These are phyloP conservation scores for Hartigia nigra DNA, from an alignment of 2,888 invertebrate species.

Conservation along the genomic window DNA sequence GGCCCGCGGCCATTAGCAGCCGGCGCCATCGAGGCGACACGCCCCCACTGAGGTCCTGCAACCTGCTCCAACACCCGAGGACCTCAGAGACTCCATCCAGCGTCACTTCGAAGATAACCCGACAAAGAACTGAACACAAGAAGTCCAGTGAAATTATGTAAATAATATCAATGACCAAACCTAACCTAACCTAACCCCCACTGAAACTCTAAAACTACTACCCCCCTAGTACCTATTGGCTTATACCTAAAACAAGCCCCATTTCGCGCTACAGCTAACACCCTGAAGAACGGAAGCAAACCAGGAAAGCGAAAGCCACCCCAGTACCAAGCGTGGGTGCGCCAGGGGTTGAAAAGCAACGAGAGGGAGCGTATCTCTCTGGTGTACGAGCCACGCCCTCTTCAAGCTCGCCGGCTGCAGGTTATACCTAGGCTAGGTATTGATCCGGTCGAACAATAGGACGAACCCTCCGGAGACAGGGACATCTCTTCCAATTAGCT, in stretches of 20 bases:
- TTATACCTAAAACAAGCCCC: not conserved
- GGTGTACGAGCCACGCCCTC: slow-evolving; percentile 65
- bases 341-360: not conserved
- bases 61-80: slow-evolving; percentile 50
- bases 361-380: slow-evolving; percentile 55
- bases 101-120: not conserved
- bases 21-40: slow-evolving; percentile 67
- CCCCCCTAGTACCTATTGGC: not conserved
- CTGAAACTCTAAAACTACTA: not conserved
- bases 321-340: slow-evolving; percentile 5
- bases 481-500: slow-evolving; percentile 56
- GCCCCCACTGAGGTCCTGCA: slow-evolving; percentile 61
- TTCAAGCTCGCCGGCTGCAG: slow-evolving; percentile 57
- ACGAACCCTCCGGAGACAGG: slow-evolving; percentile 59
- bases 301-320: slow-evolving; percentile 37
- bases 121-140: not conserved
- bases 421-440: slow-evolving; percentile 60
- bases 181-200: not conserved
- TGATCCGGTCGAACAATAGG: slow-evolving; percentile 63
- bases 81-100: not conserved
- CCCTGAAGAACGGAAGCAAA: not conserved
- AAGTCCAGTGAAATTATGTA: not conserved
- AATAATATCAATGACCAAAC: not conserved
- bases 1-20: slow-evolving; percentile 66
- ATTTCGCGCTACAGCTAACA: not conserved